These are phyloP conservation scores for Tetramorium simillimum DNA, from an alignment of 1,140 invertebrate species.

Conservation along the genomic window DNA sequence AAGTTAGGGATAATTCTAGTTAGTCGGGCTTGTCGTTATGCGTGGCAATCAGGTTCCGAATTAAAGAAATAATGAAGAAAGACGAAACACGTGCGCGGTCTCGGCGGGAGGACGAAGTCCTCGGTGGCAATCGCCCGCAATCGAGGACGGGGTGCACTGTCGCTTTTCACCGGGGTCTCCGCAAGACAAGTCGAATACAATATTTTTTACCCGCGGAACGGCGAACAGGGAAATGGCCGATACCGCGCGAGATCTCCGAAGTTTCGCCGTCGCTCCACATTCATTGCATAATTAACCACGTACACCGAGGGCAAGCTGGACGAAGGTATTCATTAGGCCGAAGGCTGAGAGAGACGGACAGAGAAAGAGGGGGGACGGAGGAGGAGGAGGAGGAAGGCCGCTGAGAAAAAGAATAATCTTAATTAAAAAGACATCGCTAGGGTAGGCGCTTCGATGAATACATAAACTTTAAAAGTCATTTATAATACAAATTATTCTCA, in stretches of 20 bases:
- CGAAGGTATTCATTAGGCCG: not conserved
- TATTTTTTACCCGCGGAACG: slow-evolving; percentile 77
- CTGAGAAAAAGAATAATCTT: slow-evolving; percentile 71
- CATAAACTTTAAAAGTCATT: slow-evolving; percentile 82
- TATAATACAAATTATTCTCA: slow-evolving; percentile 82
- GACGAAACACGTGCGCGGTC: slow-evolving; percentile 29
- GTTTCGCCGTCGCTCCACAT: slow-evolving; percentile 54
- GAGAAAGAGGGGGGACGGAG: slow-evolving; percentile 22
- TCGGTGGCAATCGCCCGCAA: slow-evolving; percentile 29
- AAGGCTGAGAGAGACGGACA: slow-evolving; percentile 21
- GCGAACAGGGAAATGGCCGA: slow-evolving; percentile 34
- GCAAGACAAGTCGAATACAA: slow-evolving; percentile 67
- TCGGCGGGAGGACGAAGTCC: slow-evolving; percentile 45
- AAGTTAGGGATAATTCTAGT: slow-evolving; percentile 61
- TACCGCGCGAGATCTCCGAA: slow-evolving; percentile 56
- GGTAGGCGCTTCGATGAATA: slow-evolving; percentile 83
- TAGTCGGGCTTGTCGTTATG: slow-evolving; percentile 63
- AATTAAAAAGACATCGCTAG: slow-evolving; percentile 82
- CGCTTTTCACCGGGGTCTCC: slow-evolving; percentile 76
- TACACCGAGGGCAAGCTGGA: slow-evolving; percentile 9
- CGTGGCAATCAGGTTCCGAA: slow-evolving; percentile 76
- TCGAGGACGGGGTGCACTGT: slow-evolving; percentile 60
- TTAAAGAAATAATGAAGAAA: slow-evolving; percentile 64
- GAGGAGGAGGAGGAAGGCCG: slow-evolving; percentile 19
- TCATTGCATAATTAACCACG: slow-evolving; percentile 58